Conservation (phyloP, 2,113 vertebrate genomes). For the Chaetops frenatus region DNA sequence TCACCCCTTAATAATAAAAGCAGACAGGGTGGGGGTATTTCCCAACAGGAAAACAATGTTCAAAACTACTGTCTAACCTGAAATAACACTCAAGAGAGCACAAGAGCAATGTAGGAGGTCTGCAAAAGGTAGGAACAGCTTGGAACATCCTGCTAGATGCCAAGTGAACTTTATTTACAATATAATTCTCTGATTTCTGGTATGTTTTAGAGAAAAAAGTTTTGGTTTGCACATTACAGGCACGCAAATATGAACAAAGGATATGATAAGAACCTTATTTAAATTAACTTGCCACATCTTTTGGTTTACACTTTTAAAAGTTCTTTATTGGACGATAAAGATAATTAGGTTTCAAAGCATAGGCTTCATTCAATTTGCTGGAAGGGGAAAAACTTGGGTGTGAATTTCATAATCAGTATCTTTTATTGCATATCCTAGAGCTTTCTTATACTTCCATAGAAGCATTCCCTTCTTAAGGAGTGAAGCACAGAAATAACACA, state of each 20-base stretch:
- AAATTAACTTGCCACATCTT: not conserved
- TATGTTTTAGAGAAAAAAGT: not conserved
- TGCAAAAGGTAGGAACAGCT: not conserved
- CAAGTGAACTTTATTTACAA: not conserved
- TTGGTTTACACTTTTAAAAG: not conserved
- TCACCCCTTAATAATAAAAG: not conserved
- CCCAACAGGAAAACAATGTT: not conserved
- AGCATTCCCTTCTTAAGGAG: not conserved
- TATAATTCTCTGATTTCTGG: not conserved
- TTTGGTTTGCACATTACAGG: not conserved
- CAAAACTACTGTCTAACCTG: not conserved
- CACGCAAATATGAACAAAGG: not conserved
- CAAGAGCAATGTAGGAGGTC: not conserved
- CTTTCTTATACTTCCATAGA: not conserved
- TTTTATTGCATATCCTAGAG: not conserved
- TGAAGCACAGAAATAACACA: not conserved
- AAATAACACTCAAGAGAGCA: not conserved
- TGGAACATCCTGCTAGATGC: not conserved
- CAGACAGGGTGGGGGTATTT: not conserved
- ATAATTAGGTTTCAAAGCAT: not conserved
- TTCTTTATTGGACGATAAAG: not conserved
- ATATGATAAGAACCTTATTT: not conserved
- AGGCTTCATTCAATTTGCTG: not conserved
- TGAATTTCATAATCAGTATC: not conserved
- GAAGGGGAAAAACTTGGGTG: not conserved